phyloP scores from a whole-genome alignment of 2,797 vertebrate genomes.

The Sebastes miniatus region DNA sequence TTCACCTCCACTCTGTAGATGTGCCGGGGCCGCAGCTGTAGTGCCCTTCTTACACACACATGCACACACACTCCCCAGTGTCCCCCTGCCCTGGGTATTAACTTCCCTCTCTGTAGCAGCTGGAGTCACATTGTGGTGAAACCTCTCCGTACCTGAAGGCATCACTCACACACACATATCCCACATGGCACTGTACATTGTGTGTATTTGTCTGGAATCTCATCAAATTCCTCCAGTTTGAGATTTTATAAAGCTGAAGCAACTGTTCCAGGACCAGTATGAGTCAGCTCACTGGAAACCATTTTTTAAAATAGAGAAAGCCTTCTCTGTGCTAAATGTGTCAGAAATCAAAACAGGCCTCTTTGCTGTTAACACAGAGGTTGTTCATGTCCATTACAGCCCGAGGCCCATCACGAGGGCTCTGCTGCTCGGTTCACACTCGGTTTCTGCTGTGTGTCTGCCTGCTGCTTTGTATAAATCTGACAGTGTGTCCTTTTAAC shows the following conservation, averaged over 20 bases:
- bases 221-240: slow-evolving; percentile 9
- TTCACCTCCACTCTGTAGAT: slow-evolving; percentile 43
- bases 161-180: slow-evolving; percentile 23
- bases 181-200: background rate
- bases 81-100: slow-evolving; percentile 72
- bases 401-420: slow-evolving; percentile 62
- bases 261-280: slow-evolving; percentile 20
- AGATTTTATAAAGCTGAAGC: background rate
- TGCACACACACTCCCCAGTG: slow-evolving; percentile 47
- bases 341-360: slow-evolving; percentile 65
- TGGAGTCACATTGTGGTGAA: slow-evolving; percentile 74
- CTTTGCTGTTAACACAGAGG: slow-evolving; percentile 60
- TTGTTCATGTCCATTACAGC: slow-evolving; percentile 63
- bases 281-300: slow-evolving; percentile 47
- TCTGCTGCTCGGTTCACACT: slow-evolving; percentile 38
- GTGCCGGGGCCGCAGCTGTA: slow-evolving; percentile 63
- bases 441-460: slow-evolving; percentile 39
- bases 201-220: slow-evolving; percentile 21
- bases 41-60: slow-evolving; percentile 42
- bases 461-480: slow-evolving; percentile 37
- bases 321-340: slow-evolving; percentile 67
- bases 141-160: slow-evolving; percentile 79
- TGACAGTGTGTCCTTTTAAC: slow-evolving; percentile 41
- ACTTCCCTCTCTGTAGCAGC: slow-evolving; percentile 78
- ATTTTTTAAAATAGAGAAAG: slow-evolving; percentile 51